Evolutionary conservation across 2,797 vertebrate species (phyloP).

Genomic region (Sardinella longiceps): DNA sequence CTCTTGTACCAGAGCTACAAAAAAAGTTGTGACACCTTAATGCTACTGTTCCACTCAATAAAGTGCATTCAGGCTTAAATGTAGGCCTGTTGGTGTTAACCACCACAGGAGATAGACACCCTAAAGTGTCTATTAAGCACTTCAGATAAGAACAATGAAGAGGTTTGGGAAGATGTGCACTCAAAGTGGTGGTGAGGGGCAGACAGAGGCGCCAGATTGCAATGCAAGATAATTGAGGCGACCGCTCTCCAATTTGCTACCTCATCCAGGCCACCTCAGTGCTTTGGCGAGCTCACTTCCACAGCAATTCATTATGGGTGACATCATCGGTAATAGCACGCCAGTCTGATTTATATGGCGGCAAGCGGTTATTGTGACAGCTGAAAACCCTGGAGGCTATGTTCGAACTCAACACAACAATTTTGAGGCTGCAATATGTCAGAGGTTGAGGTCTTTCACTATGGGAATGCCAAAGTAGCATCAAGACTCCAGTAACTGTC

Average conservation of each 20-base stretch:
- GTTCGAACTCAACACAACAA: background rate
- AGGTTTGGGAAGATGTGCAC: background rate
- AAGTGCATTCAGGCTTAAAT: background rate
- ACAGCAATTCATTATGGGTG: background rate
- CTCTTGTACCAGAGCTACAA: background rate
- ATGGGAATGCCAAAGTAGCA: background rate
- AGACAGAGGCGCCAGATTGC: conserved; percentile 3
- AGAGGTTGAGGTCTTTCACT: background rate
- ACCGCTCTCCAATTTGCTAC: background rate
- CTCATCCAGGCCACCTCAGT: background rate
- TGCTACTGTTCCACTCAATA: background rate
- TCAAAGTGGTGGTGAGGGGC: background rate
- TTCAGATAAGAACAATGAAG: background rate
- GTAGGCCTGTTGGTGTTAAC: conserved; percentile 5
- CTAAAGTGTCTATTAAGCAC: background rate
- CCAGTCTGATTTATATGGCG: conserved; percentile 15
- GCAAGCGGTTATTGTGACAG: background rate
- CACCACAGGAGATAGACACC: background rate
- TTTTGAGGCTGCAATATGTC: background rate
- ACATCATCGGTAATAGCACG: conserved; percentile 26
- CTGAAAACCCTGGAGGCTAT: background rate
- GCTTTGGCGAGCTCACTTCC: background rate
- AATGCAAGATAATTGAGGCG: conserved; percentile 16
- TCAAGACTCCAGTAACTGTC: too few species aligned
- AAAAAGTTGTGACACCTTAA: background rate